phyloP scores from a whole-genome alignment of 2,797 vertebrate genomes.

The Microctenopoma stevenorrisi region DNA sequence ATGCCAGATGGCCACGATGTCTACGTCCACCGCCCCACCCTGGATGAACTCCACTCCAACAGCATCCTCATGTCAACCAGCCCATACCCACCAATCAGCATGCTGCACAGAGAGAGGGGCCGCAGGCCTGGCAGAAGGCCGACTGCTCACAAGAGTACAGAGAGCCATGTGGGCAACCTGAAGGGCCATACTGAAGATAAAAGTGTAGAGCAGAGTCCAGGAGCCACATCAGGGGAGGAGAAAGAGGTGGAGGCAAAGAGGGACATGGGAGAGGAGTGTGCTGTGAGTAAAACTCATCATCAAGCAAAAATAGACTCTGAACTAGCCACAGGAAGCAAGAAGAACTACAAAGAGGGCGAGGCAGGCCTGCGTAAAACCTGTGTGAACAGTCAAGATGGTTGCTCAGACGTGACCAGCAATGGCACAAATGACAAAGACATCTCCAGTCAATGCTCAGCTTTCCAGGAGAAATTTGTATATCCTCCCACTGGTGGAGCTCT shows the following conservation, averaged over 20 bases:
- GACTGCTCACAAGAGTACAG: constrained; percentile 83
- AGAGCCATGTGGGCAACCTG: constrained; percentile 70
- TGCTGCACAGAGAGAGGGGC: constrained; percentile 89
- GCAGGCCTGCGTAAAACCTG: constrained; percentile 80
- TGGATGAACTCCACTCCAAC: constrained; percentile 90
- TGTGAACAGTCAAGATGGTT: constrained; percentile 70
- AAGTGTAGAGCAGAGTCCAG: constrained; percentile 77
- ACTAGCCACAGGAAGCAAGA: constrained; percentile 69
- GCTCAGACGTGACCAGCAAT: constrained; percentile 77
- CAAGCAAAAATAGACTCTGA: constrained; percentile 84
- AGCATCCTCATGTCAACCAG: constrained; percentile 86
- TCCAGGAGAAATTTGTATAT: constrained; percentile 88
- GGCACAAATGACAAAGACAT: constrained; percentile 84
- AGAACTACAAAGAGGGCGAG: constrained; percentile 84
- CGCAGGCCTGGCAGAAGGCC: constrained; percentile 85
- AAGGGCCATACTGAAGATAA: constrained; percentile 88
- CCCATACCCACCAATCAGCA: constrained; percentile 87
- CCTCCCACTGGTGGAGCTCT: constrained; percentile 79
- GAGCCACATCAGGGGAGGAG: constrained; percentile 83
- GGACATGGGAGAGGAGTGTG: constrained; percentile 81
- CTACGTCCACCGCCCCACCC: constrained; percentile 85
- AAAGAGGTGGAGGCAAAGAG: constrained; percentile 86
- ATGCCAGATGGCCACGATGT: constrained; percentile 88
- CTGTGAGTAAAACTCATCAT: constrained; percentile 78
- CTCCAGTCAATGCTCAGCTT: constrained; percentile 80